These are phyloP conservation scores for Ichneumon xanthorius DNA, from an alignment of 2,888 invertebrate species.

Conservation along the genomic window DNA sequence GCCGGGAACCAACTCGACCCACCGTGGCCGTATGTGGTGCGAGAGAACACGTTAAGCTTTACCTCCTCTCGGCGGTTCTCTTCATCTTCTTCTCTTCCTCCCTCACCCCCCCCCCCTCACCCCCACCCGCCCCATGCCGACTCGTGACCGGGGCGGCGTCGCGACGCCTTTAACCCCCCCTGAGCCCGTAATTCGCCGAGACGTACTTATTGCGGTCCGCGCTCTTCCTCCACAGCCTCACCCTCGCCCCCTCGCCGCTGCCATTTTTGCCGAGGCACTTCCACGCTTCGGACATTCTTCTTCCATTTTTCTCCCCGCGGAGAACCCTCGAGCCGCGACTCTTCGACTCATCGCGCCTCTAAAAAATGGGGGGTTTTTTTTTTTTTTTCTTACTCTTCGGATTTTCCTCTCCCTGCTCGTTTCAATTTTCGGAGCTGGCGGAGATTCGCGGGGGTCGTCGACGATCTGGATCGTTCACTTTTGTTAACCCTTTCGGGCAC, in stretches of 20 bases:
- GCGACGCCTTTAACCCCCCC: conserved; percentile 45
- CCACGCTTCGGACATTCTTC: conserved; percentile 61
- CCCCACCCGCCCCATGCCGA: conserved; percentile 8
- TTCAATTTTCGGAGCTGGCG: conserved; percentile 27
- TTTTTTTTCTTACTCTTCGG: neutral
- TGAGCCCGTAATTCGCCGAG: conserved; percentile 53
- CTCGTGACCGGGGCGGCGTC: conserved; percentile 42
- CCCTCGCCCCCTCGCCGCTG: too few relatives aligned
- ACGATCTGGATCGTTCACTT: conserved; percentile 40
- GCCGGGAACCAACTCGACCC: conserved; percentile 26
- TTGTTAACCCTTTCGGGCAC: conserved; percentile 30
- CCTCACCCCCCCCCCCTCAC: conserved; percentile 7
- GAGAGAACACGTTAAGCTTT: conserved; percentile 50
- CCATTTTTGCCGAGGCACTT: conserved; percentile 65
- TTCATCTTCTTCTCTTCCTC: conserved; percentile 9
- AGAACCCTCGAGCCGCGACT: neutral
- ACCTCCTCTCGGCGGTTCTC: conserved; percentile 32
- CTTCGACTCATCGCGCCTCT: conserved; percentile 7
- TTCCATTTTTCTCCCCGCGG: conserved; percentile 29
- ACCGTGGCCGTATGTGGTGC: conserved; percentile 42
- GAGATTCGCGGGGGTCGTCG: conserved; percentile 37
- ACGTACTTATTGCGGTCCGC: conserved; percentile 55
- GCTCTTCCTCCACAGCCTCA: neutral
- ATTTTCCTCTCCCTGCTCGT: neutral
- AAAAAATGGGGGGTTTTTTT: neutral